These are phyloP conservation scores for Atta cephalotes DNA, from an alignment of 1,140 invertebrate species.

Conservation along the genomic window DNA sequence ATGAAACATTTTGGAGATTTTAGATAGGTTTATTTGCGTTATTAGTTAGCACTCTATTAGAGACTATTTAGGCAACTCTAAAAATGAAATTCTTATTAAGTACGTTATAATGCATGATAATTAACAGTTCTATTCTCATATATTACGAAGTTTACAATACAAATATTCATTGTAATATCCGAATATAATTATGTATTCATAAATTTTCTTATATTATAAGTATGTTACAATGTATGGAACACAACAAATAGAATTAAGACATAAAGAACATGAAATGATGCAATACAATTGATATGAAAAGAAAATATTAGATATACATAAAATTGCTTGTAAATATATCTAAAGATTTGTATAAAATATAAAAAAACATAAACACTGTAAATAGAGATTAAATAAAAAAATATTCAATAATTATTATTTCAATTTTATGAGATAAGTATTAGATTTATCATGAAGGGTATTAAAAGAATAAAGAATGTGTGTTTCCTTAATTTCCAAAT, in stretches of 20 bases:
- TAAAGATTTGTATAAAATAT: background rate
- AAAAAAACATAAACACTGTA: background rate
- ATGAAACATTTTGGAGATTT: slow-evolving; percentile 4
- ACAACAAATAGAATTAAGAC: background rate
- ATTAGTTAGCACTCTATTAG: slow-evolving; percentile 64
- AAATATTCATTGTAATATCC: background rate
- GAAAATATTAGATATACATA: background rate
- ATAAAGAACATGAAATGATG: background rate
- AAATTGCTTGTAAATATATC: background rate
- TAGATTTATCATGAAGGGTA: background rate
- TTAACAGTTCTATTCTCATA: slow-evolving; percentile 44
- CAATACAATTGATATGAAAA: background rate
- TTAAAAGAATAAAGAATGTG: background rate
- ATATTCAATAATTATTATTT: slow-evolving; percentile 10
- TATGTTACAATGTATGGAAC: too few relatives aligned
- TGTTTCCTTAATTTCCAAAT: background rate
- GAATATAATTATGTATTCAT: background rate
- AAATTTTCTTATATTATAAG: background rate
- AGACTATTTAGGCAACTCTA: background rate
- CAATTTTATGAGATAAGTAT: background rate
- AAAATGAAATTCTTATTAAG: background rate
- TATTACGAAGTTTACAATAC: slow-evolving; percentile 11
- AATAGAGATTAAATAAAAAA: background rate
- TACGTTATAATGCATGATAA: slow-evolving; percentile 40
- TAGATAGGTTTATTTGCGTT: slow-evolving; percentile 54